A percentile compares a stretch with the other conserved stretches of the same genome.
Conservation (phyloP, 2,797 vertebrate genomes). For the Eulemur rubriventer region DNA sequence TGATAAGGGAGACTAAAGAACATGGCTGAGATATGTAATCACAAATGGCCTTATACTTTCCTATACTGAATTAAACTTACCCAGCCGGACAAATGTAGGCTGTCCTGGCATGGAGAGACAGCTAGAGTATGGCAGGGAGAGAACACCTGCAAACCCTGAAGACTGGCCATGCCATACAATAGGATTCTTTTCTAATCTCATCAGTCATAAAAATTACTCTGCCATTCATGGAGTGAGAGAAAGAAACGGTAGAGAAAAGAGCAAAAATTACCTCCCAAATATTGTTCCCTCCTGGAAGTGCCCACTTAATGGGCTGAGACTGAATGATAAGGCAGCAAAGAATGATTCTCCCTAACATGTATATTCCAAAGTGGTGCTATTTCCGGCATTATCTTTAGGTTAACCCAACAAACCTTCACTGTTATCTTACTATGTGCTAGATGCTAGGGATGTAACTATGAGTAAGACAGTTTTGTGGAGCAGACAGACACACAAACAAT, state of each 20-base stretch:
- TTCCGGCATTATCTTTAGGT: slow-evolving; percentile 16
- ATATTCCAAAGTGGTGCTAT: background rate
- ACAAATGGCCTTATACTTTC: slow-evolving; percentile 1
- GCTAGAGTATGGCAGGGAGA: background rate
- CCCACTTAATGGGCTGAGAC: background rate
- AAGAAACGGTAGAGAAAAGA: slow-evolving; percentile 32
- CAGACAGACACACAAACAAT: background rate
- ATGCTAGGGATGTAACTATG: background rate
- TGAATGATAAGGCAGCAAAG: slow-evolving; percentile 35
- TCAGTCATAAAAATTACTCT: slow-evolving; percentile 9
- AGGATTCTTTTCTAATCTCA: background rate
- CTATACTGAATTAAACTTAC: background rate
- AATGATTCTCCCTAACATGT: background rate
- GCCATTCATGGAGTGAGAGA: background rate
- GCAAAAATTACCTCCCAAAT: slow-evolving; percentile 4
- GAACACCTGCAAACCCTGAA: background rate
- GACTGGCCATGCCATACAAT: background rate
- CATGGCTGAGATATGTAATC: background rate
- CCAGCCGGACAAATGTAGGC: background rate
- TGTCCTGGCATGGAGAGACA: background rate
- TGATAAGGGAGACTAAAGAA: background rate
- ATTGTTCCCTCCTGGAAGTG: background rate
- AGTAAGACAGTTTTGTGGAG: slow-evolving; percentile 6
- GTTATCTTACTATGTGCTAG: background rate
- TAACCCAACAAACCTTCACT: slow-evolving; percentile 4